Evolutionary conservation across 1,140 invertebrate genomes (phyloP).

Genomic region (Cyclina sinensis): DNA sequence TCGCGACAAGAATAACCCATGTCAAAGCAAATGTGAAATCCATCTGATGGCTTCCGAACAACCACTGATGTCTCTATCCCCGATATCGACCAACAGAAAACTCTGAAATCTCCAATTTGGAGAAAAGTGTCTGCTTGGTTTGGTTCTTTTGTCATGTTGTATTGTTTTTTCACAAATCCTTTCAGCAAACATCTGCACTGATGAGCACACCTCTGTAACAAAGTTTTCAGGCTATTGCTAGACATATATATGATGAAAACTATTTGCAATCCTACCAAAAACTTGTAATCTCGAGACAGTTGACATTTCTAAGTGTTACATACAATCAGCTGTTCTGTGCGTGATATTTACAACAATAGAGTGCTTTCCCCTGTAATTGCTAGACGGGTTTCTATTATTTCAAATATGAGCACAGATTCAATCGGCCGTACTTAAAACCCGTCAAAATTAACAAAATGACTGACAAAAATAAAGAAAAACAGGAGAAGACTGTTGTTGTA

Average conservation of each 20-base stretch:
- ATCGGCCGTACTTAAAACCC: too few relatives aligned
- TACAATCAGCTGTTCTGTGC: slow-evolving; percentile 14
- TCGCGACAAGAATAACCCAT: slow-evolving; percentile 76
- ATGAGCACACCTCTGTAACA: not conserved
- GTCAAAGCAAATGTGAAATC: slow-evolving; percentile 76
- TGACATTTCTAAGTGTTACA: slow-evolving; percentile 6
- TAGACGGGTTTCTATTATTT: too few relatives aligned
- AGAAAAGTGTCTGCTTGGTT: slow-evolving; percentile 45
- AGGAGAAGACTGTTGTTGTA: slow-evolving; percentile 75
- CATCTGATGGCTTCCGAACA: slow-evolving; percentile 66
- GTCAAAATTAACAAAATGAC: slow-evolving; percentile 29
- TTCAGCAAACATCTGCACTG: not conserved
- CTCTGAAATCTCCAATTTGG: slow-evolving; percentile 70
- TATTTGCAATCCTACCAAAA: not conserved
- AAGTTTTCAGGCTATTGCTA: not conserved
- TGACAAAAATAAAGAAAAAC: slow-evolving; percentile 59
- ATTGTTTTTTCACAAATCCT: not conserved
- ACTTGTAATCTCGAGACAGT: not conserved
- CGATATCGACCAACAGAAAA: slow-evolving; percentile 79
- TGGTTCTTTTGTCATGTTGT: not conserved
- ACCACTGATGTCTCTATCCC: slow-evolving; percentile 80
- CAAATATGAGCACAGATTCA: too few relatives aligned
- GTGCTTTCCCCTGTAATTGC: not conserved
- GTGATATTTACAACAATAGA: slow-evolving; percentile 6
- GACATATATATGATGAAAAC: slow-evolving; percentile 44